Percentiles rank a stretch among this genome's conserved stretches.
These are phyloP conservation scores for Lysandra bellargus DNA, from an alignment of 2,888 invertebrate genomes.

Conservation along the genomic window DNA sequence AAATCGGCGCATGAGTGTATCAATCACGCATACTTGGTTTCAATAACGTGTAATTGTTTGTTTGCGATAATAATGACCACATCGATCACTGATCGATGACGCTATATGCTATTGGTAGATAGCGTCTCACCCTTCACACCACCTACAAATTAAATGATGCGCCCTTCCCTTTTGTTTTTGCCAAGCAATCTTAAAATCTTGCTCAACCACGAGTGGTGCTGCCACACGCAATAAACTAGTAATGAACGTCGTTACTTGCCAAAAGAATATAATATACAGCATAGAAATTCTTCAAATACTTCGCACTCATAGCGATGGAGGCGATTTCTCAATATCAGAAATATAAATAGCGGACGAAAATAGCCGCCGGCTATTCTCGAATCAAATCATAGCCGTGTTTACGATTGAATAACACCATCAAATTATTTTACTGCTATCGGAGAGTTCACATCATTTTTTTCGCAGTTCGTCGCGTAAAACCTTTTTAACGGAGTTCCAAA, in stretches of 20 bases:
- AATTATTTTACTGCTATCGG: constrained; percentile 56
- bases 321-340: constrained; percentile 40
- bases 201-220: neutral
- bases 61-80: too few relatives aligned
- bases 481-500: neutral
- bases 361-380: constrained; percentile 46
- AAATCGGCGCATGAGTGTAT: too few relatives aligned
- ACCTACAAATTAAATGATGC: neutral
- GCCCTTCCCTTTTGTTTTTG: too few relatives aligned
- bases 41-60: neutral
- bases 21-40: too few relatives aligned
- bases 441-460: constrained; percentile 44
- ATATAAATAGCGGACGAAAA: constrained; percentile 47
- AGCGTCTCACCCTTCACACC: neutral
- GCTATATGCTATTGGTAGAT: neutral
- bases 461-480: neutral
- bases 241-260: constrained; percentile 49
- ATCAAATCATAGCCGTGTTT: constrained; percentile 49
- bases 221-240: neutral
- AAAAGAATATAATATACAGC: constrained; percentile 45
- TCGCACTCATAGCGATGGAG: constrained; percentile 37
- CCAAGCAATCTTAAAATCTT: neutral
- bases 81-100: neutral
- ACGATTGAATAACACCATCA: constrained; percentile 57
- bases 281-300: constrained; percentile 47